A percentile compares a stretch with the other conserved stretches of the same genome.
Conservation (phyloP, 2,797 vertebrate genomes). For the Petrocephalus schoutedeni region DNA sequence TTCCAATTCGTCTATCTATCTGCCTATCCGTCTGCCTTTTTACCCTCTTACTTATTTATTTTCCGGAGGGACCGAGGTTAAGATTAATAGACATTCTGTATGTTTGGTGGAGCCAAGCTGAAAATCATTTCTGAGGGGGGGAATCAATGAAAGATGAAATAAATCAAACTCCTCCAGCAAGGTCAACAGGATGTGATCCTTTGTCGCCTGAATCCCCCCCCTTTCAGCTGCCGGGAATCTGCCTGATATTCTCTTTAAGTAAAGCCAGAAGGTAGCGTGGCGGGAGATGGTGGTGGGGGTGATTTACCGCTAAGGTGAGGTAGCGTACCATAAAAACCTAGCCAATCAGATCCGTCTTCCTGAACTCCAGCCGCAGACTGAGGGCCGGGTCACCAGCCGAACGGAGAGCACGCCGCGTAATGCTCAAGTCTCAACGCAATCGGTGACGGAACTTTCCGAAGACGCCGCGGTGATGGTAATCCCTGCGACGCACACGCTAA, state of each 20-base stretch:
- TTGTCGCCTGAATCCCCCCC: slow-evolving; percentile 54
- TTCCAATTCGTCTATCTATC: slow-evolving; percentile 32
- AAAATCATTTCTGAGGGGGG: slow-evolving; percentile 52
- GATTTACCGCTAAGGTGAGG: not conserved
- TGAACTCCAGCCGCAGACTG: not conserved
- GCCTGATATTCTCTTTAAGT: slow-evolving; percentile 39
- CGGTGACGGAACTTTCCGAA: not conserved
- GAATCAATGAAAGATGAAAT: slow-evolving; percentile 68
- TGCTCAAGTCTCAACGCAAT: not conserved
- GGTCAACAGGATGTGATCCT: slow-evolving; percentile 72
- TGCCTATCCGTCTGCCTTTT: not conserved
- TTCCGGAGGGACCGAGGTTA: not conserved
- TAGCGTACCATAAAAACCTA: slow-evolving; percentile 25
- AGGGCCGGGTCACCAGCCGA: not conserved
- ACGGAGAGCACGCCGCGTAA: not conserved
- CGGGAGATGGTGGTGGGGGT: not conserved
- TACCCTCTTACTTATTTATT: not conserved
- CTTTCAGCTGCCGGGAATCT: slow-evolving; percentile 45
- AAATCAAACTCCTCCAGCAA: slow-evolving; percentile 68
- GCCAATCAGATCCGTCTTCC: slow-evolving; percentile 19
- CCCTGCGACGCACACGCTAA: not conserved
- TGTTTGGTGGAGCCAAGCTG: slow-evolving; percentile 56
- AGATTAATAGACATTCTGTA: slow-evolving; percentile 60
- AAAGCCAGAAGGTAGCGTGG: slow-evolving; percentile 22
- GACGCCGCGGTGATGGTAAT: not conserved